Evolutionary conservation across 2,888 invertebrate genomes (phyloP).

Genomic region (Tuberolachnus salignus): DNA sequence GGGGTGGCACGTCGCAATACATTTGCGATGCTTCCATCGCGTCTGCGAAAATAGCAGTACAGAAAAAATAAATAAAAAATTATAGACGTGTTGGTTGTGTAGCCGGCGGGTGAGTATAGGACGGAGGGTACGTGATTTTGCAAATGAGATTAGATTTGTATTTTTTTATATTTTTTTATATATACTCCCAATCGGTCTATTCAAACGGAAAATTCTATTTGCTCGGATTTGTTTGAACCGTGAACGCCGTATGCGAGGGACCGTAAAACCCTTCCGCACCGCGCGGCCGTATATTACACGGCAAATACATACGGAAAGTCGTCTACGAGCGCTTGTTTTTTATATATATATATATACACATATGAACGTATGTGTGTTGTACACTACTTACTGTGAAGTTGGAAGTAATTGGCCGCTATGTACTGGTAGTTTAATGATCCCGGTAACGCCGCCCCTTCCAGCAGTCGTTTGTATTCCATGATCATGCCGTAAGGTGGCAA

Average conservation of each 20-base stretch:
- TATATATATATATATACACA: not conserved
- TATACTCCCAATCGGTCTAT: slow-evolving; percentile 2
- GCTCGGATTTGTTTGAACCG: slow-evolving; percentile 48
- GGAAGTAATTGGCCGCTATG: slow-evolving; percentile 56
- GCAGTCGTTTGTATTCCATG: slow-evolving; percentile 52
- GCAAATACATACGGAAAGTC: not conserved
- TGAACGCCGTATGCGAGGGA: not conserved
- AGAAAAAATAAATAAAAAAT: slow-evolving; percentile 8
- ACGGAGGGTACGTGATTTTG: not conserved
- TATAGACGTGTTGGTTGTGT: not conserved
- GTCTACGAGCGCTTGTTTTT: no score
- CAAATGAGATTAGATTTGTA: slow-evolving; percentile 38
- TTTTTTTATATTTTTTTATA: slow-evolving; percentile 11
- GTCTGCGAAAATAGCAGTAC: slow-evolving; percentile 20
- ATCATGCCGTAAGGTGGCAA: slow-evolving; percentile 52
- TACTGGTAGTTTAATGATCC: slow-evolving; percentile 53
- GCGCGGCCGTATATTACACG: not conserved
- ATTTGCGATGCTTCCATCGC: slow-evolving; percentile 55
- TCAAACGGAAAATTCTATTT: slow-evolving; percentile 53
- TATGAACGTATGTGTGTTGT: not conserved
- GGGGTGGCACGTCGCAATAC: slow-evolving; percentile 50
- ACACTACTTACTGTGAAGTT: slow-evolving; percentile 53
- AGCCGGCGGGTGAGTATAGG: not conserved
- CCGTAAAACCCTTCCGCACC: slow-evolving; percentile 7
- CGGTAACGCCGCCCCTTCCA: slow-evolving; percentile 48